Evolutionary conservation across 2,888 invertebrate species (phyloP), one percentile per base, ranked within the genome.

Genomic region (Mythimna impura): DNA sequence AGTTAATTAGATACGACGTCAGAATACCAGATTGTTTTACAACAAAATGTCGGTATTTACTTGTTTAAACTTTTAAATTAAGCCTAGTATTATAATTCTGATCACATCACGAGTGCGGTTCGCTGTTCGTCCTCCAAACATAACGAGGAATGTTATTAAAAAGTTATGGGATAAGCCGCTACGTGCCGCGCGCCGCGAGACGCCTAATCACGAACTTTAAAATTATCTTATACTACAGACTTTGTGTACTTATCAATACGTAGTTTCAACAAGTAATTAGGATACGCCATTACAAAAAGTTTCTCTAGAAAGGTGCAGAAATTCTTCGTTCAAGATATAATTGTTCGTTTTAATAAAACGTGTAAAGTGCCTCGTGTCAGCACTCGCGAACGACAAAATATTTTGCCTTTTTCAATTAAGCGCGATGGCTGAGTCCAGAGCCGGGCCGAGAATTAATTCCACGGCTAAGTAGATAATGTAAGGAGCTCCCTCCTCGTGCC

Each of bases 401-500:
- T 93, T 93, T 92, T 89, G 89, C 90, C 89, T 91, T 89, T 90
- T 94, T 92, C 93, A 94, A 94, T 94, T 94, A 94, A 93, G 89
- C 90, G 89, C 89, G 87, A 89, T 90, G 88, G 89, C 89, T 86
- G 90, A 91, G 91, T 91, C 90, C 90, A 86, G 86, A 90, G 90
- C 88, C 87, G 87, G 89, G 82, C 87, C 91, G 91, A 85, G 94
- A 95, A 95, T 96, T 95, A 95, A 95, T 95, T 95, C 93, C 89
- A 88, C 91, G 90, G 91, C 93, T 95, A 95, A 95, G 95, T 95
- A 94, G 95, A 95, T 96, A 96, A 96, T 94, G 94, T 93, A 94
- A 93, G 93, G 89, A 92, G 91, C 91, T 90, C 89, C 92, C 93
- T 90, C 91, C 90, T 89, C 91, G 89, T 89, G 90, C 92, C 91